Evolutionary conservation across 2,113 vertebrate genomes (phyloP).

Genomic region (Rhinolophus sinicus): DNA sequence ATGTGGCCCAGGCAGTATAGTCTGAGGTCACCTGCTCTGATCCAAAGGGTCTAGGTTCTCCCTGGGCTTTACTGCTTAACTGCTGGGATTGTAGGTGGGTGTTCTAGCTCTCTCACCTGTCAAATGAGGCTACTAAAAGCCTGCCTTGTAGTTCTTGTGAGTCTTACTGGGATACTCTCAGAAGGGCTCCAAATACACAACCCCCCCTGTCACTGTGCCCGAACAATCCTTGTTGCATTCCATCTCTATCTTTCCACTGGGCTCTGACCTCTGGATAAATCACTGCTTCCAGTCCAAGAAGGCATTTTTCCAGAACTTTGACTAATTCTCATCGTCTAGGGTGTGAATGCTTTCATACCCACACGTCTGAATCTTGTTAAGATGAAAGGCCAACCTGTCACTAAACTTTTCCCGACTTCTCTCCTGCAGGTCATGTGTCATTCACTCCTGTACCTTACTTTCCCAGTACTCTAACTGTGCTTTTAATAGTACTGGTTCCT

Average conservation of each 20-base stretch:
- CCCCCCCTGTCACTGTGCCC: background rate
- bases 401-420: background rate
- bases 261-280: background rate
- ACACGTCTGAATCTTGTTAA: background rate
- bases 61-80: background rate
- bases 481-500: background rate
- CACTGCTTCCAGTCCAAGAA: background rate
- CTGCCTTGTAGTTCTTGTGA: background rate
- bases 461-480: fast-evolving
- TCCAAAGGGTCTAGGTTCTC: background rate
- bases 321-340: background rate
- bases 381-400: background rate
- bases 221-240: fast-evolving
- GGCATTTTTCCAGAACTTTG: background rate
- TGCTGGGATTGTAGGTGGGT: background rate
- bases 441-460: background rate
- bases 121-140: background rate
- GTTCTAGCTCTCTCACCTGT: background rate
- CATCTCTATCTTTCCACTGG: background rate
- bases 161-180: background rate
- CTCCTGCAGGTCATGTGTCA: background rate
- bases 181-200: too few species aligned
- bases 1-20: background rate
- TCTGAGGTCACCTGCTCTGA: background rate
- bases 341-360: background rate